Conservation (phyloP, 2,797 vertebrate species). For the Eupleurogrammus muticus region DNA sequence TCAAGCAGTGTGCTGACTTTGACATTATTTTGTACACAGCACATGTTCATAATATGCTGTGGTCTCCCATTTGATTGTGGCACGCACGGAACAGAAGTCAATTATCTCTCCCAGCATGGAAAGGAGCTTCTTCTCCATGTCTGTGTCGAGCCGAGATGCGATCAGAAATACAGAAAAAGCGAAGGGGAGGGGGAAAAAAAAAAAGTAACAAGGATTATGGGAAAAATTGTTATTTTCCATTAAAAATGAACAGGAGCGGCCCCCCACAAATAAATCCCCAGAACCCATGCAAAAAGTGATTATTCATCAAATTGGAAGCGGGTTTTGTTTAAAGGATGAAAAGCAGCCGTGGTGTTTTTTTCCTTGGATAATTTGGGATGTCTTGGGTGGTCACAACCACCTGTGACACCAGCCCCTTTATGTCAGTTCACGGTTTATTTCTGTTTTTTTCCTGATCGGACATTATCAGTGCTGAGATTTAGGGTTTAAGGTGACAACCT, state of each 20-base stretch:
- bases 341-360: conserved; percentile 18
- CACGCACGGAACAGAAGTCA: conserved; percentile 76
- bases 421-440: conserved; percentile 27
- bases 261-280: conserved; percentile 24
- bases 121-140: conserved; percentile 62
- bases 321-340: conserved; percentile 36
- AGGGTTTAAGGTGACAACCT: conserved; percentile 24
- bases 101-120: conserved; percentile 73
- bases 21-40: conserved; percentile 79
- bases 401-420: conserved; percentile 26
- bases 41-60: conserved; percentile 79
- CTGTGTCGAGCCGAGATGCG: conserved; percentile 47
- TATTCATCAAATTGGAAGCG: conserved; percentile 42
- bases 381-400: conserved; percentile 42
- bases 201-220: conserved; percentile 25
- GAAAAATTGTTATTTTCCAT: conserved; percentile 41
- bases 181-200: conserved; percentile 12
- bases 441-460: conserved; percentile 13
- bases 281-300: conserved; percentile 43
- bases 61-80: conserved; percentile 81
- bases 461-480: conserved; percentile 20
- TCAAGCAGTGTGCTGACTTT: conserved; percentile 72
- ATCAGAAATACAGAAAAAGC: conserved; percentile 52
- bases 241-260: conserved; percentile 11
- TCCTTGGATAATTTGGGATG: conserved; percentile 23